Evolutionary conservation across 1,140 invertebrate genomes (phyloP), one percentile per base, ranked within the genome.

Genomic region (Zophobas atratus): DNA sequence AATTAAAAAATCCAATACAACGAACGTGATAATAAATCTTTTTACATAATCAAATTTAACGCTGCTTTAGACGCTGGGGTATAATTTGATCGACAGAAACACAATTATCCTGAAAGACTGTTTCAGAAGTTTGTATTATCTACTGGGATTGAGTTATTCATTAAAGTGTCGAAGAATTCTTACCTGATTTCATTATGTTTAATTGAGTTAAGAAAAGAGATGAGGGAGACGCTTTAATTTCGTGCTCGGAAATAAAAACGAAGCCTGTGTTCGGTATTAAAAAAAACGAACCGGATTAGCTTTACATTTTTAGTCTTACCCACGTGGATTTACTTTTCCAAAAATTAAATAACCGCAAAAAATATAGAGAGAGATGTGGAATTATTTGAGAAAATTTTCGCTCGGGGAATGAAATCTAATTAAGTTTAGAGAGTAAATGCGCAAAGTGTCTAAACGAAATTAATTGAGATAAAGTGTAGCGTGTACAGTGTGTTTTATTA

Each of bases 181-280:
- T 67, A 67, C 60, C 60, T 67, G 60, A 67, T 67, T 67, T 67
- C 60, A 67, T 67, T 67, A 67, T 67, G 60, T 67, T 67, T 67
- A 67, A 67, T 67, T 67, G 60, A 67, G 60, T 67, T 67, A 67
- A 67, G 60, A 67, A 67, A 67, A 67, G 60, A 67, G 60, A 67
- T 67, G 60, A 67, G 60, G 60, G 60, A 67, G 60, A 67, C 38
- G 43, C 60, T 67, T 67, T 67, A 67, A 67, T 67, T 67, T 39
- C 5, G n/a, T 43, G 39, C 60, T 67, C 20, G 39, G 35, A 41
- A 67, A n/a, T 67, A 67, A 67, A 67, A 67, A 39, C 39, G 38
- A 2, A 43, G 39, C 1, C 2, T 63, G 35, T 39, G 35, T 63
- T 63, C 57, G 32, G 8, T 63, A 34, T 39, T 63, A 38, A 43